Conservation (phyloP, 2,113 vertebrate species). For the Lepisosteus osseus region DNA sequence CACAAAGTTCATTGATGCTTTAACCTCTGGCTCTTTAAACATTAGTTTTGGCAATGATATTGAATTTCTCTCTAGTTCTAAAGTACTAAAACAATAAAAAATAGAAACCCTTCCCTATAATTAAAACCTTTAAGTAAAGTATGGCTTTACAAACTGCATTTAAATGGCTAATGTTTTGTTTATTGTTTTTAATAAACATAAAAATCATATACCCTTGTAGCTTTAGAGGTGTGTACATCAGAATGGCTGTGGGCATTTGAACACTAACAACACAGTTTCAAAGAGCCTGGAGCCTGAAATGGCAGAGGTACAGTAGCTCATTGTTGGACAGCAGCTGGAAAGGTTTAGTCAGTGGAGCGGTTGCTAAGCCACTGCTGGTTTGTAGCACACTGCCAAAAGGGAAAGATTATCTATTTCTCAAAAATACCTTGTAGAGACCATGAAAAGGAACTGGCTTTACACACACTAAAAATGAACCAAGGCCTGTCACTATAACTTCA, state of each 20-base stretch:
- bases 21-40: slow-evolving; percentile 3
- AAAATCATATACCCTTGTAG: not conserved
- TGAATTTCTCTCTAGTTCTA: slow-evolving; percentile 19
- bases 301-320: no score
- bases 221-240: not conserved
- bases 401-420: slow-evolving; percentile 1
- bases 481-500: not conserved
- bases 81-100: no score
- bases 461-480: not conserved
- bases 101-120: no score
- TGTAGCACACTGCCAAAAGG: not conserved
- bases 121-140: not conserved
- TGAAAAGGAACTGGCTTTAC: not conserved
- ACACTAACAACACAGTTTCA: not conserved
- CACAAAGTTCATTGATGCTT: slow-evolving; percentile 12
- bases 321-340: not conserved
- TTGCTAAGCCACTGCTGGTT: not conserved
- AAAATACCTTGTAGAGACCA: not conserved
- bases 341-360: not conserved
- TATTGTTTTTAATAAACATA: not conserved
- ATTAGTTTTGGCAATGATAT: not conserved
- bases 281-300: not conserved
- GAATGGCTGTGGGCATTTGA: not conserved
- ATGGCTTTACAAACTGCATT: slow-evolving; percentile 2
- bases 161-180: not conserved